Percentiles rank a stretch among this genome's conserved stretches.
These are phyloP conservation scores for Polyommatus iphigenia DNA, from an alignment of 2,888 invertebrate species.

Conservation along the genomic window DNA sequence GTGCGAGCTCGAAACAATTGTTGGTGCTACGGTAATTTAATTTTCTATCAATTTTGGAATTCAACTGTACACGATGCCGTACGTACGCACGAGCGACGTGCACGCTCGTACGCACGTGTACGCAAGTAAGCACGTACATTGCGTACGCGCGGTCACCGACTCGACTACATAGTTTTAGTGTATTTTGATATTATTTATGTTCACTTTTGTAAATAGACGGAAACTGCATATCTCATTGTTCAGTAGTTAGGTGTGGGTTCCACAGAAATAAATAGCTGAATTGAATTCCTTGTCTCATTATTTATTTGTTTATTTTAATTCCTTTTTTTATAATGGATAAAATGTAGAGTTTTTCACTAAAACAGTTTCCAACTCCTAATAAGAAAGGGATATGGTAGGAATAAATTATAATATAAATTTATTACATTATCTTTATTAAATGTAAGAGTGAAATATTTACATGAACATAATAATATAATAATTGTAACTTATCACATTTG, in stretches of 20 bases:
- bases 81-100: conserved; percentile 40
- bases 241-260: conserved; percentile 64
- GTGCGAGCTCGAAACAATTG: conserved; percentile 38
- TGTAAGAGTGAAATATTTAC: background rate
- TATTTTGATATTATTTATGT: conserved; percentile 79
- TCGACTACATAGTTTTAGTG: conserved; percentile 51
- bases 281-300: conserved; percentile 53
- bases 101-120: background rate
- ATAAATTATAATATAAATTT: background rate
- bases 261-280: conserved; percentile 70
- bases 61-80: conserved; percentile 34
- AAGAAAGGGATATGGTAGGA: background rate
- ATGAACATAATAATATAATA: background rate
- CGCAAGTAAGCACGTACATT: background rate
- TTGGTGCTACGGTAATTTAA: conserved; percentile 61
- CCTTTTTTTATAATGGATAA: background rate
- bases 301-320: too few relatives aligned
- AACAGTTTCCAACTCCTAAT: too few relatives aligned
- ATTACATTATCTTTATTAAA: background rate
- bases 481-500: background rate
- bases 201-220: conserved; percentile 76
- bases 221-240: conserved; percentile 77
- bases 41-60: conserved; percentile 52
- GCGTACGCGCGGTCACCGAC: background rate
- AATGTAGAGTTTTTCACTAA: background rate